A percentile compares a stretch with the other conserved stretches of the same genome.
Conservation (phyloP, 2,888 invertebrate genomes). For the Agrochola litura region DNA sequence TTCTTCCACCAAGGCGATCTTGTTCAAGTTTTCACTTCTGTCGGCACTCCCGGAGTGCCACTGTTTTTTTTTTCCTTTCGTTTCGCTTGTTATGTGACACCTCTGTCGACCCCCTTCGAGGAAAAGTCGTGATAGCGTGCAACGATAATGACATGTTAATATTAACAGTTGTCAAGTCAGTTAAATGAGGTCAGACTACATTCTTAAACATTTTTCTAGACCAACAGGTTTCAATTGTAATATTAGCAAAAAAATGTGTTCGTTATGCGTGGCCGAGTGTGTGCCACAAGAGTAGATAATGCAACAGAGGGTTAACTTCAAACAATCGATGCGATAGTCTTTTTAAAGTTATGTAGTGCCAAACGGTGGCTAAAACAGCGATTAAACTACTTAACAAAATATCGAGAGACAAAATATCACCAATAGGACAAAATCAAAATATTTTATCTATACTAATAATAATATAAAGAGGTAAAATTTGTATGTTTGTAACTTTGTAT, state of each 20-base stretch:
- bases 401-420: too few species aligned
- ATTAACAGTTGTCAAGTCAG: constrained; percentile 12
- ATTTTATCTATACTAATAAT: too few species aligned
- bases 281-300: constrained; percentile 9
- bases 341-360: background rate
- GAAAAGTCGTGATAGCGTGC: background rate
- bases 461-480: too few species aligned
- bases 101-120: background rate
- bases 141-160: constrained; percentile 12
- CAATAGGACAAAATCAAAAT: too few species aligned
- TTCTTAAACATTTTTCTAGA: constrained; percentile 25
- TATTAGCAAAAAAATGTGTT: constrained; percentile 31
- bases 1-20: too few species aligned
- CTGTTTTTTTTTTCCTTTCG: too few species aligned
- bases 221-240: constrained; percentile 40
- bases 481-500: too few species aligned
- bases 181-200: constrained; percentile 36
- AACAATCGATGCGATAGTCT: background rate
- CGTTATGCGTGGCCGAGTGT: constrained; percentile 12
- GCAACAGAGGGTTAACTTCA: constrained; percentile 19
- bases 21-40: too few species aligned
- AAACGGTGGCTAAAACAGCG: too few species aligned
- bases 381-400: too few species aligned
- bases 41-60: too few species aligned
- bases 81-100: background rate